phyloP scores from a whole-genome alignment of 2,888 invertebrate genomes.

The Tyria jacobaeae region DNA sequence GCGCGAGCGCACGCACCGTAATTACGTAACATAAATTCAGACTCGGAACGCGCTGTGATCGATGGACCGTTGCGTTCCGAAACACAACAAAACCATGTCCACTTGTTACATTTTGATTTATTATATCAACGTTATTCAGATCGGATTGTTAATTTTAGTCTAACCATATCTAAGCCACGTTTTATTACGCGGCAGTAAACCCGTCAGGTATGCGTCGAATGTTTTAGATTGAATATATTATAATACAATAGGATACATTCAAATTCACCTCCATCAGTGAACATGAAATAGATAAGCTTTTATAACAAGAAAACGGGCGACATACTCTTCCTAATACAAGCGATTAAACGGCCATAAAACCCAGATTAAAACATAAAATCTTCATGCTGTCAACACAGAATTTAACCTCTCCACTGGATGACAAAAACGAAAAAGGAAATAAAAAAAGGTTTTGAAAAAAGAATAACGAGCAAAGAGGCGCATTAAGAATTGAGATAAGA shows the following conservation, averaged over 20 bases:
- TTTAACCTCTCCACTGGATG: constrained; percentile 78
- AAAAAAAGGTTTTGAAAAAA: constrained; percentile 68
- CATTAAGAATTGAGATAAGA: constrained; percentile 86
- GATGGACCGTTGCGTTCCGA: constrained; percentile 71
- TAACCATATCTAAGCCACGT: constrained; percentile 49
- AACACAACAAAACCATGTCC: constrained; percentile 70
- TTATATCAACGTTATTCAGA: constrained; percentile 62
- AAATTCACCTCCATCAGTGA: constrained; percentile 59
- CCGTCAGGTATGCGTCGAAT: constrained; percentile 40
- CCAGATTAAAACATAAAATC: constrained; percentile 85
- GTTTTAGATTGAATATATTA: constrained; percentile 57
- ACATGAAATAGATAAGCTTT: constrained; percentile 71
- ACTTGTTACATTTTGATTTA: constrained; percentile 75
- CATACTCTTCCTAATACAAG: constrained; percentile 64
- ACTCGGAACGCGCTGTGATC: constrained; percentile 74
- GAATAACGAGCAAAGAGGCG: constrained; percentile 83
- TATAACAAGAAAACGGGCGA: constrained; percentile 56
- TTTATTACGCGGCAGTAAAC: constrained; percentile 55
- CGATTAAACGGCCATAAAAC: constrained; percentile 77
- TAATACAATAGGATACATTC: constrained; percentile 53
- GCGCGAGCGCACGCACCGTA: constrained; percentile 70
- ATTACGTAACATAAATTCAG: constrained; percentile 83
- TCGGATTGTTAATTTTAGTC: constrained; percentile 61
- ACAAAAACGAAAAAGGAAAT: constrained; percentile 76
- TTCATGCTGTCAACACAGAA: constrained; percentile 83